These are phyloP conservation scores for Mus pahari DNA, from an alignment of 2,113 vertebrate genomes.

Conservation along the genomic window DNA sequence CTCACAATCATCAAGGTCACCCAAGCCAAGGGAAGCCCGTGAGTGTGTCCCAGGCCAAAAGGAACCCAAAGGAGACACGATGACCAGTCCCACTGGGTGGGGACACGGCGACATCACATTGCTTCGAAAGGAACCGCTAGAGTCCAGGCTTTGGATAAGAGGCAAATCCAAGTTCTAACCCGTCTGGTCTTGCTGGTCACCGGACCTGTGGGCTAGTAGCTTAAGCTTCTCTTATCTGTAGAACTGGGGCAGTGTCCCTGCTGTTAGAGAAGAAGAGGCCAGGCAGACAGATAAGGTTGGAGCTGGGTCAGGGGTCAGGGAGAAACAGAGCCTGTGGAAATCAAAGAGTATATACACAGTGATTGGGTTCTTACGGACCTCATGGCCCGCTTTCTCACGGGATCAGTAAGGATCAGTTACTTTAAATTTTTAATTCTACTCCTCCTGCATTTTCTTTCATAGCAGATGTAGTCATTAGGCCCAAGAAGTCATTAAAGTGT, in stretches of 20 bases:
- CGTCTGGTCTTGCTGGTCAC: neutral
- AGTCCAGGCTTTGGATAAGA: neutral
- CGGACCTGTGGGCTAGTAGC: conserved; percentile 1
- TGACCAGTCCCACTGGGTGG: neutral
- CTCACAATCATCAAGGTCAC: neutral
- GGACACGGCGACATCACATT: neutral
- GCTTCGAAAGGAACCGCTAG: neutral
- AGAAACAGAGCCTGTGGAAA: neutral
- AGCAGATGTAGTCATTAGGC: conserved; percentile 72
- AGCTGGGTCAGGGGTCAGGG: neutral
- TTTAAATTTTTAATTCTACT: conserved; percentile 80
- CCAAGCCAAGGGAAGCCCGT: neutral
- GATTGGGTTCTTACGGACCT: conserved; percentile 14
- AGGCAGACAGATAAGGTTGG: neutral
- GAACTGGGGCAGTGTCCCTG: neutral
- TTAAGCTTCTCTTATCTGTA: conserved; percentile 26
- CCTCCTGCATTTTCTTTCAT: conserved; percentile 60
- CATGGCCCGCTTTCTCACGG: neutral
- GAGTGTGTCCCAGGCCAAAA: neutral
- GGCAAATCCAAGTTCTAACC: neutral
- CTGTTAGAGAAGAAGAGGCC: neutral
- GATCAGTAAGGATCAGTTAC: conserved; percentile 53
- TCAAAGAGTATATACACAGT: neutral
- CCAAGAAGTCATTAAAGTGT: conserved; percentile 78
- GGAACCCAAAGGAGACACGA: neutral